Conservation (phyloP, 2,797 vertebrate genomes). For the Capromys pilorides region DNA sequence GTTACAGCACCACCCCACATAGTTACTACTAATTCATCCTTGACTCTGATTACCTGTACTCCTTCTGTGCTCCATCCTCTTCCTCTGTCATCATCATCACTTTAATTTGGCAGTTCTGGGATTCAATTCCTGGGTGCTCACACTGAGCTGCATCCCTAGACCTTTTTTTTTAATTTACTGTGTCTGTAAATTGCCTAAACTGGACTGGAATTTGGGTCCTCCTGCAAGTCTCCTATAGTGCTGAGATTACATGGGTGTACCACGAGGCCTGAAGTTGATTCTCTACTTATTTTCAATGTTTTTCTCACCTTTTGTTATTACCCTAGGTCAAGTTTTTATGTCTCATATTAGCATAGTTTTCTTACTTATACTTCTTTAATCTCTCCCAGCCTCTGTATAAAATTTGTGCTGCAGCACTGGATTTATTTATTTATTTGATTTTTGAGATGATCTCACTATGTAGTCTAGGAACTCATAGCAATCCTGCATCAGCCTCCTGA, state of each 20-base stretch:
- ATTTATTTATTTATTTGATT: neutral
- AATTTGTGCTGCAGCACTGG: neutral
- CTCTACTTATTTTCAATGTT: neutral
- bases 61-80: neutral
- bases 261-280: neutral
- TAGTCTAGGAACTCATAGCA: neutral
- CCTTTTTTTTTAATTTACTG: neutral
- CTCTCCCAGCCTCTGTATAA: neutral
- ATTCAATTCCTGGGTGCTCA: neutral
- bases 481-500: neutral
- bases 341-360: neutral
- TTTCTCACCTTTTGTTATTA: neutral
- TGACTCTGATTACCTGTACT: neutral
- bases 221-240: neutral
- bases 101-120: neutral
- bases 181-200: neutral
- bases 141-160: neutral
- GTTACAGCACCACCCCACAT: neutral
- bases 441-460: neutral
- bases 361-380: neutral
- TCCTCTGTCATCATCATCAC: neutral
- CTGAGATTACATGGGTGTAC: neutral
- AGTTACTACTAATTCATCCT: neutral
- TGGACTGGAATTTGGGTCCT: neutral
- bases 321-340: neutral